A percentile compares a stretch with the other conserved stretches of the same genome.
Conservation (phyloP, 2,888 invertebrate genomes). For the Lycia hirtaria region DNA sequence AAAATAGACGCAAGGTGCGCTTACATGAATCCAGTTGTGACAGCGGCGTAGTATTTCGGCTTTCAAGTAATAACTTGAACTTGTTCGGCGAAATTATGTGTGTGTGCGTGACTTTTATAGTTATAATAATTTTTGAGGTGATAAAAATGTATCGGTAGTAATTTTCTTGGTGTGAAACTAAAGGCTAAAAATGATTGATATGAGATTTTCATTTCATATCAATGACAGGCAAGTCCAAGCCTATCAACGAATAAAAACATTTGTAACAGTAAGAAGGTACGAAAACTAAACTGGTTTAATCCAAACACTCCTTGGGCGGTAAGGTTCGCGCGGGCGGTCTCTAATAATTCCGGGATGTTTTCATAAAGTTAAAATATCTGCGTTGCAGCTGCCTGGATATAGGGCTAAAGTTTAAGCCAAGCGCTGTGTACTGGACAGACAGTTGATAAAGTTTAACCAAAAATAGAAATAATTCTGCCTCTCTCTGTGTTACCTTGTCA, state of each 20-base stretch:
- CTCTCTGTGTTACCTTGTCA: too few relatives aligned
- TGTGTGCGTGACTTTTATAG: neutral
- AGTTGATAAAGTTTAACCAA: slow-evolving; percentile 6
- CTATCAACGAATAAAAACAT: neutral
- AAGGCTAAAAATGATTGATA: too few relatives aligned
- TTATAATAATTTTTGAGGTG: too few relatives aligned
- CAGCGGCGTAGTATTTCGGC: neutral
- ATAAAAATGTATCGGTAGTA: too few relatives aligned
- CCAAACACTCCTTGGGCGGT: slow-evolving; percentile 1
- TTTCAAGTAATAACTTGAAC: neutral
- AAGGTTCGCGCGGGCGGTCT: slow-evolving; percentile 6
- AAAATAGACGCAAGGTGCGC: slow-evolving; percentile 21
- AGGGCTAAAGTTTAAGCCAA: slow-evolving; percentile 27
- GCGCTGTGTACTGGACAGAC: neutral
- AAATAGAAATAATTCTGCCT: too few relatives aligned
- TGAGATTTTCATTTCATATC: too few relatives aligned
- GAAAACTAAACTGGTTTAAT: neutral
- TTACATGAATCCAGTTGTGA: neutral
- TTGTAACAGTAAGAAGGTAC: neutral
- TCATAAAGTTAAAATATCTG: slow-evolving; percentile 41
- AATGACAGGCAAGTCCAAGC: too few relatives aligned
- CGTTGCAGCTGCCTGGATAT: slow-evolving; percentile 25
- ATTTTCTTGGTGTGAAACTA: too few relatives aligned
- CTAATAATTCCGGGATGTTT: slow-evolving; percentile 38
- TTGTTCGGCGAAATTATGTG: neutral